Percentiles rank a stretch among this genome's conserved stretches.
These are phyloP conservation scores for Thomomys bottae DNA, from an alignment of 2,113 vertebrate species.

Conservation along the genomic window DNA sequence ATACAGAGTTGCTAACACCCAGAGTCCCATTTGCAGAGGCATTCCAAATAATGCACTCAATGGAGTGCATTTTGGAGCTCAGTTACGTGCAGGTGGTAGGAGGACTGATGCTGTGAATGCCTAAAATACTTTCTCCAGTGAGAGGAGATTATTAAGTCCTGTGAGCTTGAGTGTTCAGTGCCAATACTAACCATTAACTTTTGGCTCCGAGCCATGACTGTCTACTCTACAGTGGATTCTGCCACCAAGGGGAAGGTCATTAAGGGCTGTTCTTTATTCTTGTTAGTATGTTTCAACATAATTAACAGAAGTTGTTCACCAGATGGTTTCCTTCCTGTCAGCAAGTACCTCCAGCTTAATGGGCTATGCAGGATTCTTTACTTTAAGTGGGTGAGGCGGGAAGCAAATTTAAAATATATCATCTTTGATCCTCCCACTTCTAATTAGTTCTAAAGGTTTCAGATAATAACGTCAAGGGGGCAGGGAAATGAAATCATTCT, in stretches of 20 bases:
- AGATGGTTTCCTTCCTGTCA: constrained; percentile 91
- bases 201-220: constrained; percentile 84
- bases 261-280: constrained; percentile 85
- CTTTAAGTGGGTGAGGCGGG: constrained; percentile 86
- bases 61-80: constrained; percentile 84
- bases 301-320: constrained; percentile 89
- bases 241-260: constrained; percentile 88
- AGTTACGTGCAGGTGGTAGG: constrained; percentile 88
- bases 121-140: constrained; percentile 87
- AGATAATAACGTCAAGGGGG: constrained; percentile 84
- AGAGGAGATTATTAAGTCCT: constrained; percentile 86
- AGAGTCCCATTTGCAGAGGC: constrained; percentile 81
- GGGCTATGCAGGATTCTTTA: constrained; percentile 85
- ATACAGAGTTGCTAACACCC: constrained; percentile 82
- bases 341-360: constrained; percentile 87
- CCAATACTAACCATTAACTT: constrained; percentile 89
- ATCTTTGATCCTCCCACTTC: constrained; percentile 88
- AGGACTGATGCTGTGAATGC: constrained; percentile 87
- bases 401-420: constrained; percentile 86
- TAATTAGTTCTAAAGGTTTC: constrained; percentile 86
- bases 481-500: constrained; percentile 83
- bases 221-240: constrained; percentile 86
- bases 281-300: constrained; percentile 85
- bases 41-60: constrained; percentile 83
- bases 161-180: constrained; percentile 81